Base-by-base conservation (phyloP, 2,888 invertebrate species). In the Acrobasis consociella region DNA sequence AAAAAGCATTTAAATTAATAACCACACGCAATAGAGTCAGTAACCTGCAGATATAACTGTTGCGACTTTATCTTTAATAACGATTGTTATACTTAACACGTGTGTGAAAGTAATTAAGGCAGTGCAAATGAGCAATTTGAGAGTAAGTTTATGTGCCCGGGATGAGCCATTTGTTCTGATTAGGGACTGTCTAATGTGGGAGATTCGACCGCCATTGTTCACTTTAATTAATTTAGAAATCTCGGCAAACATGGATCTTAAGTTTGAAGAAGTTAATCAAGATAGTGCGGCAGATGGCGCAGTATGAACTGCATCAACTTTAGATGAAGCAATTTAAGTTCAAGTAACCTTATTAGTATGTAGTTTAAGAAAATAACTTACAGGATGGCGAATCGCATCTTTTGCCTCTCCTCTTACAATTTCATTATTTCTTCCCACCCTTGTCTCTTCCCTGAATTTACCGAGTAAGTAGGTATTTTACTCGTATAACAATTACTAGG, bases 51-150 rank as follows among this genome's bases (percentile, higher is more conserved):
- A 59, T 13, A 46, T 66, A 73, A 72, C 69, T 69, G 72, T 70
- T 68, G 67, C 63, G 65, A 56, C 67, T 58, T 66, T 63, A 62
- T 64, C 60, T 70, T 68, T 67, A 65, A 66, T 64, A 69, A 65
- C 67, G 67, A 71, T 72, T 72, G 71, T 69, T 69, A 69, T 67
- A 59, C 64, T 69, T 66, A 66, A 64, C 62, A 64, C 65, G 69
- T 73, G 71, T 74, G 73, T 72, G 74, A 74, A 73, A 68, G 70
- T 72, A 72, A 71, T 75, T 71, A 70, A 70, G 67, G 63, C 68
- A 63, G 63, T 65, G 64, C 64, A 64, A 72, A 70, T 70, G 66
- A 67, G 67, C 67, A 63, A 67, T 63, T 64, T 64, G 62, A 65
- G 62, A 66, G 69, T 68, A 69, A 66, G 64, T 68, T 70, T 69